Conservation (phyloP, 2,888 invertebrate species). For the Metellina segmentata region DNA sequence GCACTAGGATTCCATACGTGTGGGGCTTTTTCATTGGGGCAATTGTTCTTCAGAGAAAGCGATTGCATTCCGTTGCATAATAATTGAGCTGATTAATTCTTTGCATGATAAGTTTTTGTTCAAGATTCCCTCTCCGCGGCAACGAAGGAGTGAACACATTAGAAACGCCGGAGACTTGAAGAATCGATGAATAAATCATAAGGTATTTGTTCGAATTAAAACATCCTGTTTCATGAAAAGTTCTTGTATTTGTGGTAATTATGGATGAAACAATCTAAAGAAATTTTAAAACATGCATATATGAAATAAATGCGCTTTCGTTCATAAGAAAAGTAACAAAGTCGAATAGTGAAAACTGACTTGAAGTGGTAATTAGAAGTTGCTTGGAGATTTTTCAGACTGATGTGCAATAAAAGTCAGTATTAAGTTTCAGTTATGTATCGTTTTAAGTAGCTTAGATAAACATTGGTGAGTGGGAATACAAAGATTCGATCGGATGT, state of each 20-base stretch:
- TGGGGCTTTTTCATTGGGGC: neutral
- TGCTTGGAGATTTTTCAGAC: too few relatives aligned
- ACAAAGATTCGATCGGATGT: too few relatives aligned
- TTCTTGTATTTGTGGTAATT: slow-evolving; percentile 10
- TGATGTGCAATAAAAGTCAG: too few relatives aligned
- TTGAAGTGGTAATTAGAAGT: too few relatives aligned
- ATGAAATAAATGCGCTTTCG: too few relatives aligned
- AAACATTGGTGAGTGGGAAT: too few relatives aligned
- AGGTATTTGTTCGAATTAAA: slow-evolving; percentile 46
- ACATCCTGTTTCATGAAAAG: neutral
- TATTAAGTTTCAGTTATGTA: too few relatives aligned
- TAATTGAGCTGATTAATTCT: slow-evolving; percentile 75
- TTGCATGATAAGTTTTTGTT: slow-evolving; percentile 69
- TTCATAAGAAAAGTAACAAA: too few relatives aligned
- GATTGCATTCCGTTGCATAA: slow-evolving; percentile 61
- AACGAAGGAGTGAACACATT: slow-evolving; percentile 32
- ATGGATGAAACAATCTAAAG: neutral
- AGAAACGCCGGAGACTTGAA: slow-evolving; percentile 9
- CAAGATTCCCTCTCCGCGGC: slow-evolving; percentile 6
- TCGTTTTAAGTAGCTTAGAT: too few relatives aligned
- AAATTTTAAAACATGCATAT: neutral
- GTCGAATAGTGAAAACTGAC: too few relatives aligned
- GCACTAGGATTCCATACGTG: neutral
- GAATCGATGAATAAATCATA: slow-evolving; percentile 73
- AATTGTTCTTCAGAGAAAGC: slow-evolving; percentile 35